Base-by-base conservation (phyloP, 2,113 vertebrate genomes). In the Ochotona princeps region DNA sequence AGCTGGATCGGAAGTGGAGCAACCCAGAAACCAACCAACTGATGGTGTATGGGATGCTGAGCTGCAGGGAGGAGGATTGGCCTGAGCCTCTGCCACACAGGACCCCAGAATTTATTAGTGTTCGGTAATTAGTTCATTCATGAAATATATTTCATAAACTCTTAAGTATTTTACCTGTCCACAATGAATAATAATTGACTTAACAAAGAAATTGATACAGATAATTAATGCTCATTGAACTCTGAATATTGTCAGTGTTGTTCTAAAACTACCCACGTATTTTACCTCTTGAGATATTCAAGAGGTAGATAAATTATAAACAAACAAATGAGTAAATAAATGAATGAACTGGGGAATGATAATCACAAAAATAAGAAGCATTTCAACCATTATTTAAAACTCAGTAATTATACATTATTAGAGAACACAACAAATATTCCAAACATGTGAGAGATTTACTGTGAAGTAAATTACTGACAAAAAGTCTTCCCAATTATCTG, bases 401-500 rank as follows among this genome's bases (percentile, higher is more conserved):
- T 49, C 35, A 87, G 35, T 87, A 67, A 81, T 82, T 25, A 63
- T 11, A 57, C 35, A 30, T 81, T 90, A 80, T 54, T 92, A 2
- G 30, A 89, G 92, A 87, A 1, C 47, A 87, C 4, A 85, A 32
- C 47, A 57, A 67, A 94, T 5, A 49, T 67, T 76, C 23, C 66
- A 79, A 92, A 82, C 6, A 80, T 4, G 79, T 1, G 57, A 49
- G 26, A 69, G 12, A 92, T 70, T 79, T 87, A 93, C 76, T 13
- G 15, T 70, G 78, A 79, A 60, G 78, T 66, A 78, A 93, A 88
- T 74, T 87, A 21, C 25, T 69, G 86, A 17, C 5, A 75, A 79
- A 67, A 83, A 7, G 2, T 15, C 67, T 92, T 32, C 49, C 21
- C 84, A 63, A 67, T 63, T 92, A 83, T n/a, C 49, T 69, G 49